Evolutionary conservation across 2,113 vertebrate species (phyloP).

Genomic region (Salvator merianae): DNA sequence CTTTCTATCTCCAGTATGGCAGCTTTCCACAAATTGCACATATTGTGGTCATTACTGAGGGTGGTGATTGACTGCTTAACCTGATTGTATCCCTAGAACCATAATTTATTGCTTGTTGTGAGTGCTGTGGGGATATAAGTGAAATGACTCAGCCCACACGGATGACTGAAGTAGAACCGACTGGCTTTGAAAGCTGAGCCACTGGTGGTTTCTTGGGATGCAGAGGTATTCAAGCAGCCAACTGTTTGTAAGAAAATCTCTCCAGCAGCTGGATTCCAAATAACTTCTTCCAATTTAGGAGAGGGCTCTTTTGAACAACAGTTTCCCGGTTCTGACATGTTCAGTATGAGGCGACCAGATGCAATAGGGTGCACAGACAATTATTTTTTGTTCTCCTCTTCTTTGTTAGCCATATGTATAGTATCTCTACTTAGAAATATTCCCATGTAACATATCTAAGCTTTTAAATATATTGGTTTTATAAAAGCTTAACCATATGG

Average conservation of each 20-base stretch:
- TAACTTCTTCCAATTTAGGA: slow-evolving; percentile 49
- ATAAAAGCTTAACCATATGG: background rate
- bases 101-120: slow-evolving; percentile 53
- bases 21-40: slow-evolving; percentile 43
- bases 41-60: slow-evolving; percentile 52
- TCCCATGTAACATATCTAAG: background rate
- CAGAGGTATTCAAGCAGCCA: slow-evolving; percentile 52
- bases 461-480: background rate
- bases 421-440: background rate
- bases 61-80: slow-evolving; percentile 45
- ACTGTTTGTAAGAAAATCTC: slow-evolving; percentile 66
- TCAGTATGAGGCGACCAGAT: slow-evolving; percentile 20
- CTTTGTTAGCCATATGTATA: background rate
- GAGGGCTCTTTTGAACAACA: slow-evolving; percentile 33
- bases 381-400: background rate
- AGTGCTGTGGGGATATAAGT: slow-evolving; percentile 18
- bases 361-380: slow-evolving; percentile 23
- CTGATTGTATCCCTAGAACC: slow-evolving; percentile 35
- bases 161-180: slow-evolving; percentile 34
- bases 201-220: slow-evolving; percentile 36
- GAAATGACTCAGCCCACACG: slow-evolving; percentile 42
- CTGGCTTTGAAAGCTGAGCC: slow-evolving; percentile 54
- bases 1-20: slow-evolving; percentile 37
- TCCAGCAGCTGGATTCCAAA: slow-evolving; percentile 60
- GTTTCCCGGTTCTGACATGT: background rate